Evolutionary conservation across 2,888 invertebrate genomes (phyloP), one percentile per base, ranked within the genome.

Genomic region (Melinaea marsaeus): DNA sequence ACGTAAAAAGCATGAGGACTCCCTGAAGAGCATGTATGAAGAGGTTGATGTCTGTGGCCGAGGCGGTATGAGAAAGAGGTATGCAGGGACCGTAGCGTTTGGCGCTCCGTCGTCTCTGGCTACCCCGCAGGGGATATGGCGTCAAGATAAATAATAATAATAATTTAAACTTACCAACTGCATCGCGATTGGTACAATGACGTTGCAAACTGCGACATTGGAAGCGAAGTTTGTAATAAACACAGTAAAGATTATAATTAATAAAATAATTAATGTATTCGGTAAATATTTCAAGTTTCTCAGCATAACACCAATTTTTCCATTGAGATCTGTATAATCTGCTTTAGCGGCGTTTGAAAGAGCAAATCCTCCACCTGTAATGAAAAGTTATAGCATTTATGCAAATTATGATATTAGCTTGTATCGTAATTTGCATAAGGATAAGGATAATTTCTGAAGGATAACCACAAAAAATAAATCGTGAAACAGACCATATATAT

Each of bases 181-280:
- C 88, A 88, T 87, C 0, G 72, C 80, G 58, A 88, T 79, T 0
- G 88, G 88, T 0, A 75, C 70, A 9, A 88, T 70, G 0, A 88
- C 84, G 65, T 84, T 87, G 59, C 81, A 81, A 0, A 87, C 80
- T 2, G 86, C 89, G 1, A 88, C 84, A 62, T 87, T 89, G 0
- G 89, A 84, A 0, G 88, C 88, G 58, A 89, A 86, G 60, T 89
- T 88, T 0, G 89, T 89, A 0, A 82, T 61, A 48, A 87, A 77
- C 0, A 80, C 59, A 1, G 84, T 77, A 5, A 83, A 68, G 0
- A 81, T 4, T 6, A 85, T 78, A 0, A 86, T 68, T 0, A 86
- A 11, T 0, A 86, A 58, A 4, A 87, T 57, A 0, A 83, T 69
- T 0, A 77, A 0, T 0, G 13, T 2, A 60, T 82, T 79, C 3